Evolutionary conservation across 2,797 vertebrate genomes (phyloP).

Genomic region (Lepidocolaptes lacrymiger): DNA sequence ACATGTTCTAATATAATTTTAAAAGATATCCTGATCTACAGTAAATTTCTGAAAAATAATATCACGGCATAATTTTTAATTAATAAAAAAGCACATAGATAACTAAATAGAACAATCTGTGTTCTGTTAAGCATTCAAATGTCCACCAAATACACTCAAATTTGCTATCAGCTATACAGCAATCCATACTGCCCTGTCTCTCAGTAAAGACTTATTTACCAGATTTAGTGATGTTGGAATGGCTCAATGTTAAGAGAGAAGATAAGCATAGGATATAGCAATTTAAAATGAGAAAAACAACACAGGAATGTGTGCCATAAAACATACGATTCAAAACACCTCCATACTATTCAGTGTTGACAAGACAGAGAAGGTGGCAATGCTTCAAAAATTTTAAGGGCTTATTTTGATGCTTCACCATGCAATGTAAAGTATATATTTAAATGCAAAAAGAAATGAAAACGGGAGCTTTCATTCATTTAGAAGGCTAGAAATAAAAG

Average conservation of each 20-base stretch:
- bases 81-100: not conserved
- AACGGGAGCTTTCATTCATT: not conserved
- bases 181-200: not conserved
- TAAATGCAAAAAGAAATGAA: not conserved
- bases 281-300: not conserved
- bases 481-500: not conserved
- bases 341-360: not conserved
- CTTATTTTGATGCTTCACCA: not conserved
- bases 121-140: not conserved
- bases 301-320: not conserved
- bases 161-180: not conserved
- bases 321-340: not conserved
- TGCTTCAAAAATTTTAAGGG: not conserved
- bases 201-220: not conserved
- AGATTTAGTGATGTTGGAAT: not conserved
- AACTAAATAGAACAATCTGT: not conserved
- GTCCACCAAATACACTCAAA: not conserved
- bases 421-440: not conserved
- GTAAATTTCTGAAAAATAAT: not conserved
- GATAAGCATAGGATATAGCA: not conserved
- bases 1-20: not conserved
- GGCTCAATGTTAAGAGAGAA: not conserved
- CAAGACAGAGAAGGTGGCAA: not conserved
- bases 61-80: not conserved
- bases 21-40: not conserved